Conservation (phyloP, 2,888 invertebrate genomes). For the Ectobius pallidus region DNA sequence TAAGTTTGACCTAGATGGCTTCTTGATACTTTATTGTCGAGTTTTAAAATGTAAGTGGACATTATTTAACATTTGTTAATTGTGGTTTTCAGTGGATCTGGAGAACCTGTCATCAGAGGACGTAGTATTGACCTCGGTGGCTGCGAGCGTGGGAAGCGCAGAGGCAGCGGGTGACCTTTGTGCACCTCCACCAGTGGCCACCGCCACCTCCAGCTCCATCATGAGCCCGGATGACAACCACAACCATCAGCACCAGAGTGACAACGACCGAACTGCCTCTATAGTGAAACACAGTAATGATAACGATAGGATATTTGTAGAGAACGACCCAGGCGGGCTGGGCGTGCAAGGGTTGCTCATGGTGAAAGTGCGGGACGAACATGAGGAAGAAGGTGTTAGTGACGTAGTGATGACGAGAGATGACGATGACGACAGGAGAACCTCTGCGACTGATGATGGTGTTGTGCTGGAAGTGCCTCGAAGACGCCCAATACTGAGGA, state of each 20-base stretch:
- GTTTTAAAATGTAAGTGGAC: too few relatives aligned
- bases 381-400: slow-evolving; percentile 1
- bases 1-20: too few relatives aligned
- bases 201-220: too few relatives aligned
- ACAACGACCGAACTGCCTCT: not conserved
- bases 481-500: slow-evolving; percentile 2
- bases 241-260: slow-evolving; percentile 48
- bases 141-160: slow-evolving; percentile 44
- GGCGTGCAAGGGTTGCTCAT: slow-evolving; percentile 21
- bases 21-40: too few relatives aligned
- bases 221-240: slow-evolving; percentile 52
- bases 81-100: slow-evolving; percentile 56
- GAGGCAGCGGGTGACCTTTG: slow-evolving; percentile 25
- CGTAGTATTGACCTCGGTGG: slow-evolving; percentile 49
- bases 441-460: not conserved
- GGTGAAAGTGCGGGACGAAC: slow-evolving; percentile 21
- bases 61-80: too few relatives aligned
- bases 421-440: not conserved
- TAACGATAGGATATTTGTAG: not conserved
- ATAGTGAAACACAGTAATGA: too few relatives aligned
- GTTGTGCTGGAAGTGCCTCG: slow-evolving; percentile 5
- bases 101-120: slow-evolving; percentile 49
- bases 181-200: slow-evolving; percentile 43
- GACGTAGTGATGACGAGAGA: too few relatives aligned
- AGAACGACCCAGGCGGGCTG: not conserved